Conservation (phyloP, 2,113 vertebrate species). For the Centrocercus urophasianus region DNA sequence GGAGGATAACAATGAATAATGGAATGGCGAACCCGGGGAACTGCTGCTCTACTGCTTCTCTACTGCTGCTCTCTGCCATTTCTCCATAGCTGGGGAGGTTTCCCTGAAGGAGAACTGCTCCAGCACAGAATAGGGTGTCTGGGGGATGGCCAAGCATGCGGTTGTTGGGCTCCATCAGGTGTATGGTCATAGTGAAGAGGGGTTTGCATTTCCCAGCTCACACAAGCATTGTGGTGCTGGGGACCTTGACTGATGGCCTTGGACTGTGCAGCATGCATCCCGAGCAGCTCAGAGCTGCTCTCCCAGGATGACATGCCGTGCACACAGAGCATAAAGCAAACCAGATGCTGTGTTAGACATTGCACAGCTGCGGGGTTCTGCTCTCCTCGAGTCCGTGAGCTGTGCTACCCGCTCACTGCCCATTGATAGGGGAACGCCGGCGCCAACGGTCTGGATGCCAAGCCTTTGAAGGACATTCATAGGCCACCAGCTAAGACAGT, state of each 20-base stretch:
- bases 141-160: neutral
- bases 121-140: neutral
- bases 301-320: neutral
- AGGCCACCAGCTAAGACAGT: slow-evolving; percentile 56
- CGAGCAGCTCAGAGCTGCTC: accelerated
- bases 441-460: neutral
- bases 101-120: neutral
- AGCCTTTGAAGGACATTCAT: neutral
- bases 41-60: neutral
- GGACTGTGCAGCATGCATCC: neutral
- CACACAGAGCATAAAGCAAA: neutral
- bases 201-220: neutral
- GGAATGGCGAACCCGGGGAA: neutral
- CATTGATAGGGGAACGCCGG: neutral
- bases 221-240: accelerated
- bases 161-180: neutral
- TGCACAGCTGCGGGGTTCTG: neutral
- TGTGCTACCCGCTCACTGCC: neutral
- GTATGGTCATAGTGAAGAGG: neutral
- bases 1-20: slow-evolving; percentile 54
- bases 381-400: neutral
- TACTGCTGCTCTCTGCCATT: neutral
- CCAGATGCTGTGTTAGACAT: neutral
- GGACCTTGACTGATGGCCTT: neutral
- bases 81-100: neutral